phyloP scores from a whole-genome alignment of 1,140 invertebrate species.

The Calycopis cecrops region DNA sequence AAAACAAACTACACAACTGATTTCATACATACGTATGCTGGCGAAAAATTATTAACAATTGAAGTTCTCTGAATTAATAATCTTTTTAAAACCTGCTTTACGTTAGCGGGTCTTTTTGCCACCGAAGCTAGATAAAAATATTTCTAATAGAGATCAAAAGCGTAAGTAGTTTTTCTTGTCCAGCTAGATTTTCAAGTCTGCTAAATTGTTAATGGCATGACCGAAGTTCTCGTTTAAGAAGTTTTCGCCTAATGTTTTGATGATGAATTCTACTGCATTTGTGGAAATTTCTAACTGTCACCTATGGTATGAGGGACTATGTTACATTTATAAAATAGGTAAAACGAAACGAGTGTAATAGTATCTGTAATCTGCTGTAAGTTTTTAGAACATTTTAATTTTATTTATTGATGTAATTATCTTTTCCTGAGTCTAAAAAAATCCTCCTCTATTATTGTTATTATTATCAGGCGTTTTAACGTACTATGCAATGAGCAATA shows the following conservation, averaged over 20 bases:
- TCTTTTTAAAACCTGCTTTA: not conserved
- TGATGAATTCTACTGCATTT: conserved; percentile 44
- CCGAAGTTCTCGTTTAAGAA: conserved; percentile 52
- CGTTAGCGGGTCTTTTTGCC: not conserved
- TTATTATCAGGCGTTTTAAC: too few relatives aligned
- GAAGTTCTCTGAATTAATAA: not conserved
- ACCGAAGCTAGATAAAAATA: conserved; percentile 26
- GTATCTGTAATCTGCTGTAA: not conserved
- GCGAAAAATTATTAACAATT: not conserved
- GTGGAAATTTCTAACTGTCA: conserved; percentile 14
- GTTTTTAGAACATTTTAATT: too few relatives aligned
- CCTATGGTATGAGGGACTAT: conserved; percentile 6
- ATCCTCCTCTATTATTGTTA: too few relatives aligned
- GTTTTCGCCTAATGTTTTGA: conserved; percentile 41
- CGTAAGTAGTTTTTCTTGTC: conserved; percentile 54
- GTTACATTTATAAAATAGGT: conserved; percentile 12
- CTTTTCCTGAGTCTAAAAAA: too few relatives aligned
- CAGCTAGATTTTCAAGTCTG: conserved; percentile 31
- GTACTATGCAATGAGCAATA: too few relatives aligned
- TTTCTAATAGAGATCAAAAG: conserved; percentile 29
- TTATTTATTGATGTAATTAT: too few relatives aligned
- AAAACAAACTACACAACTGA: not conserved
- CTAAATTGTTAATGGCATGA: conserved; percentile 59
- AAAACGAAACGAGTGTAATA: conserved; percentile 12
- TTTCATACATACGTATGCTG: not conserved